Base-by-base conservation (phyloP, 2,797 vertebrate genomes). In the Austrolebias charrua region DNA sequence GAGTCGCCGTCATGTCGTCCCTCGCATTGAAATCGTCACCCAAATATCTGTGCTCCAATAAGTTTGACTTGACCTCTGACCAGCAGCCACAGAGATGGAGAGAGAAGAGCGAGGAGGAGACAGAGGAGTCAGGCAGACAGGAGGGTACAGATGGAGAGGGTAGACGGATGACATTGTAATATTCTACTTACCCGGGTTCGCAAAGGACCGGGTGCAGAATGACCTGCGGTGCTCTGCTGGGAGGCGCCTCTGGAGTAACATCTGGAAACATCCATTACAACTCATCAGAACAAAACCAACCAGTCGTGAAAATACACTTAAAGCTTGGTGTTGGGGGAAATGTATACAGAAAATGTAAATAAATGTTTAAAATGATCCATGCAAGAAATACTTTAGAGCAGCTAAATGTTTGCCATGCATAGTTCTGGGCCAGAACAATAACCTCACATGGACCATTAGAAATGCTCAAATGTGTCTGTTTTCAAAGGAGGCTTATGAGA, bases 191-290 rank as follows among this genome's bases (percentile, higher is more conserved):
- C 96, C 95, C 92, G 50, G 95, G 92, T 76, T 96, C 97, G 33
- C 96, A 95, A 80, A 94, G 94, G 89, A 99, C 98, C 0, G 97
- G 97, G 83, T 99, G 98, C 76, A 99, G 93, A 80, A 99, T 88
- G 69, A 99, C 97, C 90, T 99, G 98, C 0, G 97, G 98, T 0
- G 97, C 94, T 90, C 95, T 92, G 79, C 91, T 94, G 0, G 89
- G 87, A 49, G 95, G 95, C 2, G 93, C 94, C 91, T 99, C 97
- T 0, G 94, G 96, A 69, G 96, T 92, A 84, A 99, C 95, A 69
- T 99, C 98, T 99, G 89, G n/a, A 79, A 74, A 66, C 40, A 67
- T 63, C 2, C 73, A 55, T 51, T 45, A 62, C 8, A 57, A 52
- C 13, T 7, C 29, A 55, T 65, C 14, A 57, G 4, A 73, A n/a